Evolutionary conservation across 1,140 invertebrate species (phyloP).

Genomic region (Euura saliciscinereae): DNA sequence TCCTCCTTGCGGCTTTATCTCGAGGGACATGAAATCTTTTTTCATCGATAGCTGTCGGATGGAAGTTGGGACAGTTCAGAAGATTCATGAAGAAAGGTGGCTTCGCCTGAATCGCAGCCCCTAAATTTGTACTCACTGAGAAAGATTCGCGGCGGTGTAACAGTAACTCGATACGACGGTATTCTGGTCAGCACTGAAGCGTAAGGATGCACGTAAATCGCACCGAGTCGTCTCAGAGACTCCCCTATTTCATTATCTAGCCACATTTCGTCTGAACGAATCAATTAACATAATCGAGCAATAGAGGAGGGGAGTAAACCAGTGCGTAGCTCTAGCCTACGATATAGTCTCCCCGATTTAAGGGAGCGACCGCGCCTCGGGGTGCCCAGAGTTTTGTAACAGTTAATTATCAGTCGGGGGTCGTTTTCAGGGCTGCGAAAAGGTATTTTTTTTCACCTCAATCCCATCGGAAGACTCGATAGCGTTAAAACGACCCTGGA

Average conservation of each 20-base stretch:
- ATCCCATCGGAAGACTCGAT: too few species aligned
- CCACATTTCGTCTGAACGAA: not conserved
- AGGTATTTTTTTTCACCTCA: too few species aligned
- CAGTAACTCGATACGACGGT: not conserved
- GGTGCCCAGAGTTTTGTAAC: slow-evolving; percentile 1
- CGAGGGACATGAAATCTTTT: too few species aligned
- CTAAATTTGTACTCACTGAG: not conserved
- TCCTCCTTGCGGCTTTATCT: too few species aligned
- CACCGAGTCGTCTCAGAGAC: not conserved
- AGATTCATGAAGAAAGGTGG: too few species aligned
- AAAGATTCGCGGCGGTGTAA: not conserved
- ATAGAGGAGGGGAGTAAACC: too few species aligned
- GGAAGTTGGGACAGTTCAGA: too few species aligned
- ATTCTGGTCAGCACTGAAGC: slow-evolving; percentile 1
- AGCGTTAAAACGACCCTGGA: too few species aligned
- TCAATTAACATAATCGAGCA: slow-evolving; percentile 1
- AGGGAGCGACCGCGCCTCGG: not conserved
- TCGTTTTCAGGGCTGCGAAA: too few species aligned
- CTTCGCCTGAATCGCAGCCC: not conserved
- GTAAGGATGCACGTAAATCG: not conserved
- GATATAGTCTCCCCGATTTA: not conserved
- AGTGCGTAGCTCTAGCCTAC: not conserved
- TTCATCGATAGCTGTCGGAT: too few species aligned
- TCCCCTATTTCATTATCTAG: not conserved
- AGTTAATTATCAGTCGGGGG: not conserved